Conservation (phyloP, 1,140 invertebrate species). For the Hestina assimilis region DNA sequence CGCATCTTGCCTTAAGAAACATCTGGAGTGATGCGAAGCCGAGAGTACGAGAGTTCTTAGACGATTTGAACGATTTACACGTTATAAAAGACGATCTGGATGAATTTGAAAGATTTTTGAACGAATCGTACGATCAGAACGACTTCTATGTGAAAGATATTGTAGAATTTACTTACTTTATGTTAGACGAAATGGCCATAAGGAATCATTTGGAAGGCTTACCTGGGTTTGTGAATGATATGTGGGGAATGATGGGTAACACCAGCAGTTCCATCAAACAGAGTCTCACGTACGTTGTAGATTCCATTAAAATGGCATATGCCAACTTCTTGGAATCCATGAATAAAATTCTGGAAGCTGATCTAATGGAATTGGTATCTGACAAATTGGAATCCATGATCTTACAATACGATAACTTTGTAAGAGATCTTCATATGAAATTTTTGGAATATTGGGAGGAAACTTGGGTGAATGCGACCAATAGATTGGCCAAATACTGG, state of each 20-base stretch:
- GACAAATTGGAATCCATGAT: conserved; percentile 83
- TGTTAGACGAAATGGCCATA: conserved; percentile 88
- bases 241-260: conserved; percentile 90
- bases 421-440: conserved; percentile 87
- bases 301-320: conserved; percentile 85
- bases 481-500: conserved; percentile 83
- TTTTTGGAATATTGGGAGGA: conserved; percentile 87
- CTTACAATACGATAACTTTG: conserved; percentile 87
- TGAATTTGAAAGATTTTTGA: conserved; percentile 84
- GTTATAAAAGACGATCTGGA: conserved; percentile 86
- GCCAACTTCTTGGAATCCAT: conserved; percentile 83
- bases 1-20: conserved; percentile 80
- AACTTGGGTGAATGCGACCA: conserved; percentile 82
- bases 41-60: conserved; percentile 83
- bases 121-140: conserved; percentile 87
- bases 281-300: conserved; percentile 86
- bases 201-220: conserved; percentile 86
- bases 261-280: conserved; percentile 87
- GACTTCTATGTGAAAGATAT: conserved; percentile 91
- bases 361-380: conserved; percentile 84
- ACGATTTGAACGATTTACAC: conserved; percentile 86
- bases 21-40: conserved; percentile 88
- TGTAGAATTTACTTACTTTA: conserved; percentile 81
- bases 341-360: conserved; percentile 84
- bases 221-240: conserved; percentile 87